Conservation (phyloP, 2,888 invertebrate species). For the Sympetrum striolatum region DNA sequence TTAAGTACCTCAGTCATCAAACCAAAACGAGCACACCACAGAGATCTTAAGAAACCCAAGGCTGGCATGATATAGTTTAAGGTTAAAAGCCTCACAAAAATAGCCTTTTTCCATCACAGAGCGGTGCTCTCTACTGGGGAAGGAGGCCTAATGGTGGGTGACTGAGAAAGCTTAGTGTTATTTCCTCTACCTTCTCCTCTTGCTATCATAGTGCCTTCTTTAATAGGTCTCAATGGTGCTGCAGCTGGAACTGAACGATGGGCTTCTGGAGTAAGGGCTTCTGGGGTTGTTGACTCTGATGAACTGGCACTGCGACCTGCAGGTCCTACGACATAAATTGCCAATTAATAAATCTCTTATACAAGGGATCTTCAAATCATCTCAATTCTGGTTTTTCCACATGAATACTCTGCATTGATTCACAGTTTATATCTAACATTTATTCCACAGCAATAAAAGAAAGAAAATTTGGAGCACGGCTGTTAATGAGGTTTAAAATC, state of each 20-base stretch:
- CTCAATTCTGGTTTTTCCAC: no score
- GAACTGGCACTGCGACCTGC: constrained; percentile 66
- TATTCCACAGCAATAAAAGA: no score
- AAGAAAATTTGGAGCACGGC: no score
- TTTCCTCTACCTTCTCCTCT: constrained; percentile 2
- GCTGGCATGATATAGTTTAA: neutral
- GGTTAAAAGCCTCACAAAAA: neutral
- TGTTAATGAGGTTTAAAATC: no score
- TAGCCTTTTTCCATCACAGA: constrained; percentile 40
- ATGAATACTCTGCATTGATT: no score
- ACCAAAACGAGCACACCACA: neutral
- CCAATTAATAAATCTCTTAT: no score
- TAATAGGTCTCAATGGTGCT: constrained; percentile 63
- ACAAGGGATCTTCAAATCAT: no score
- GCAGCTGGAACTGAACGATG: constrained; percentile 53
- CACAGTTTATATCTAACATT: no score
- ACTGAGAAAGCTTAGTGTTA: neutral
- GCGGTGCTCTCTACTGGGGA: constrained; percentile 50
- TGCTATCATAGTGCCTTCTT: constrained; percentile 57
- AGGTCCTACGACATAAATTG: neutral
- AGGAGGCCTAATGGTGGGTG: constrained; percentile 41
- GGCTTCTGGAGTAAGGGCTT: constrained; percentile 58
- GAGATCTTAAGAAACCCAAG: constrained; percentile 11
- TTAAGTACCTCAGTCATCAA: neutral
- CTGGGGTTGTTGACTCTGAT: constrained; percentile 68